Evolutionary conservation across 23 tunicate genomes (phyloP).

Genomic region (Phallusia fumigata): DNA sequence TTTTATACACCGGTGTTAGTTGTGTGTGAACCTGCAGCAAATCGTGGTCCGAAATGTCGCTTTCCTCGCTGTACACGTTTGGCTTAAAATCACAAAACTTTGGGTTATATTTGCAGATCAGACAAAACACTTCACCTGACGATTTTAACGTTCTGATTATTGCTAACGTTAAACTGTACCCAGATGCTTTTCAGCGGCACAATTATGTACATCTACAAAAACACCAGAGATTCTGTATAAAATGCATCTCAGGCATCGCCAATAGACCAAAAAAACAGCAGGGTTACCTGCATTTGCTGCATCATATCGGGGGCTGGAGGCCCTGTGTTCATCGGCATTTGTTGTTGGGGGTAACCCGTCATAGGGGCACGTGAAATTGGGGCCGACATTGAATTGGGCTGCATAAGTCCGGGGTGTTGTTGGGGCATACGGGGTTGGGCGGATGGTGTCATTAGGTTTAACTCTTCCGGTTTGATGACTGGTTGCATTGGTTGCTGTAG

Average conservation of each 20-base stretch:
- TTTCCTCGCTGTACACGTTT: background rate
- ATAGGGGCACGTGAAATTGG: background rate
- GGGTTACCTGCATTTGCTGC: constrained; percentile 28
- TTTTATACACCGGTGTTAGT: no score
- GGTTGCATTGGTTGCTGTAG: constrained; percentile 40
- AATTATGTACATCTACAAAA: no score
- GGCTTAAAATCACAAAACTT: background rate
- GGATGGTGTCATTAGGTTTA: constrained; percentile 80
- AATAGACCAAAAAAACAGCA: background rate
- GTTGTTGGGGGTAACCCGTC: constrained; percentile 31
- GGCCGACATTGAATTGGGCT: constrained; percentile 5
- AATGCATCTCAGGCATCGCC: no score
- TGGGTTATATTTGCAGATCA: background rate
- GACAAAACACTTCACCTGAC: background rate
- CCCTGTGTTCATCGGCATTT: background rate
- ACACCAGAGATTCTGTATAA: no score
- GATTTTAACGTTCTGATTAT: no score
- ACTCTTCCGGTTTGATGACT: constrained; percentile 38
- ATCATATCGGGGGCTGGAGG: constrained; percentile 12
- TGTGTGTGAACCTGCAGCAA: background rate
- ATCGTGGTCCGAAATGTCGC: background rate
- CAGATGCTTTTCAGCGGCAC: no score
- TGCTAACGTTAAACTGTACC: no score
- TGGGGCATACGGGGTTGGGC: constrained; percentile 39
- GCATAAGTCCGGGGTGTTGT: constrained; percentile 32